Evolutionary conservation across 2,797 vertebrate species (phyloP), one percentile per base, ranked within the genome.

Genomic region (Ctenosaura bakeri): DNA sequence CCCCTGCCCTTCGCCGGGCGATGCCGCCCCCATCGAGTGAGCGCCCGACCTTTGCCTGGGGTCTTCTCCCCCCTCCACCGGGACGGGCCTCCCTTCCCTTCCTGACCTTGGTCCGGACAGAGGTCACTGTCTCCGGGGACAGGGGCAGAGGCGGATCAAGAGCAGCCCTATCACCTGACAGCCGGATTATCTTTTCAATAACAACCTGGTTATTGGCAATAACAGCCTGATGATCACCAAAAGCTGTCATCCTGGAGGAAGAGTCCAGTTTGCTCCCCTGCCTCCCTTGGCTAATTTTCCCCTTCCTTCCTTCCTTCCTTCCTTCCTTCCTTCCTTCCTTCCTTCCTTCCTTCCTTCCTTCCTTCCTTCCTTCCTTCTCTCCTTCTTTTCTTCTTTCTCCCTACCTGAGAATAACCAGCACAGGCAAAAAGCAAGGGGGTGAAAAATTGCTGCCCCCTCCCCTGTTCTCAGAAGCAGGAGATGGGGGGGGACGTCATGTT

Each of bases 101-200:
- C 16, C 32, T 80, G 77, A 80, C 86, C n/a, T 54, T 80, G 77
- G 77, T 54, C 86, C 86, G 38, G 32, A 50, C 59, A 69, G 62
- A 88, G 77, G 86, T 88, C 76, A 38, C 9, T 14, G 38, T 26
- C 77, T 54, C 86, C 32, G n/a, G 26, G 29, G 86, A 66, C n/a
- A n/a, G 64, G 64, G 29, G 6, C 64, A 66, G 26, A 29, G 3
- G 1, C 29, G 10, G 29, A 69, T 69, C 66, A 69, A 12, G 32
- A 13, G 12, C 66, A 12, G 66, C 66, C 66, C 32, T 69, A 69
- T 69, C 1, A 29, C 32, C 66, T 69, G 32, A 10, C 66, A 69
- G 66, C 29, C 66, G 13, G 10, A 12, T 32, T 12, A 69, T 32
- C 66, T 32, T 32, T 69, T 12, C 66, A 69, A 13, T 32, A 12